Evolutionary conservation across 2,797 vertebrate genomes (phyloP).

Genomic region (Enteromius argenteus): DNA sequence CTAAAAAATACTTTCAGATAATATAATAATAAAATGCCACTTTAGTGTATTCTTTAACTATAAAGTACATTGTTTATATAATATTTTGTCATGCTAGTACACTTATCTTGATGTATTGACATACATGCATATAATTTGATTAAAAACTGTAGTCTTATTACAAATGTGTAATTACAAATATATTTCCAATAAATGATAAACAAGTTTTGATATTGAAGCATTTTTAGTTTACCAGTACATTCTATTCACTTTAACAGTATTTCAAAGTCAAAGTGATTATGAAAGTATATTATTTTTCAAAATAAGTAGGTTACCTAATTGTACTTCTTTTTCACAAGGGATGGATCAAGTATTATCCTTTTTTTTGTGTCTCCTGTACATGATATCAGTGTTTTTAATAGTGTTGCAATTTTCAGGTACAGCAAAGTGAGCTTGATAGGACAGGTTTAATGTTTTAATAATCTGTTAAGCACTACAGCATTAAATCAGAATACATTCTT

Average conservation of each 20-base stretch:
- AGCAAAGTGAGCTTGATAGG: neutral
- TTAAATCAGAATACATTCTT: neutral
- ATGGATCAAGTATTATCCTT: neutral
- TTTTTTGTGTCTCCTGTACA: neutral
- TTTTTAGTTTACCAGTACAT: neutral
- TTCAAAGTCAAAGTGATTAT: neutral
- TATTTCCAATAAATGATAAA: neutral
- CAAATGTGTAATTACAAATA: neutral
- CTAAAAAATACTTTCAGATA: neutral
- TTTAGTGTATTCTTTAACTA: neutral
- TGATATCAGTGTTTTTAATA: neutral
- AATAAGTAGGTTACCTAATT: neutral
- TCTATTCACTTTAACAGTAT: neutral
- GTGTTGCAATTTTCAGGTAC: neutral
- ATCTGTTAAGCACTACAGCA: neutral
- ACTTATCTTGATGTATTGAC: neutral
- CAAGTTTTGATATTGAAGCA: neutral
- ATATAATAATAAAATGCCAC: neutral
- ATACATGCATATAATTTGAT: neutral
- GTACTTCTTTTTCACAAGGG: slow-evolving; percentile 15
- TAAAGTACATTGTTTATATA: neutral
- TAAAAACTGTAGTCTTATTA: neutral
- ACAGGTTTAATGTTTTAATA: neutral
- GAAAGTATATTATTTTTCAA: neutral
- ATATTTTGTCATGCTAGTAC: neutral